These are phyloP conservation scores for Armadillidium nasatum DNA, from an alignment of 1,140 invertebrate species.

Conservation along the genomic window DNA sequence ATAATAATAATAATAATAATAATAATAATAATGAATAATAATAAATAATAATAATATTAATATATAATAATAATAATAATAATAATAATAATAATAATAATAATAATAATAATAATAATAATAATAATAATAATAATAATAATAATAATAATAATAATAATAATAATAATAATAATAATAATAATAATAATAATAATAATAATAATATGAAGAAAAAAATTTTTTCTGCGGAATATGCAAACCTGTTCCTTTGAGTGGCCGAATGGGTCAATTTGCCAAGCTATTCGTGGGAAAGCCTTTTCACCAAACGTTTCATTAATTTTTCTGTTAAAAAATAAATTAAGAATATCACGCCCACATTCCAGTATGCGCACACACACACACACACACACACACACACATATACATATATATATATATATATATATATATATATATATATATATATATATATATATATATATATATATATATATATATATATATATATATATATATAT, in stretches of 20 bases:
- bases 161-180: background rate
- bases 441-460: constrained; percentile 17
- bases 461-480: constrained; percentile 19
- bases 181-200: no score
- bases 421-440: constrained; percentile 14
- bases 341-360: no score
- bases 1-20: constrained; percentile 11
- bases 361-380: no score
- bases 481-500: constrained; percentile 19
- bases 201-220: no score
- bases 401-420: constrained; percentile 15
- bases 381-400: constrained; percentile 10
- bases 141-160: background rate
- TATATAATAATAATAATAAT: background rate
- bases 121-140: constrained; percentile 9
- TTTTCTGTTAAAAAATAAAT: no score
- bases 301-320: constrained; percentile 58
- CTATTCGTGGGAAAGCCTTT: constrained; percentile 56
- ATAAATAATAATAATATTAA: background rate
- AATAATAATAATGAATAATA: background rate
- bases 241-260: constrained; percentile 60
- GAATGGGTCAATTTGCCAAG: constrained; percentile 66
- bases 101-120: background rate
- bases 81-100: background rate
- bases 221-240: no score